A percentile compares a stretch with the other conserved stretches of the same genome.
Conservation (phyloP, 2,797 vertebrate species). For the Clarias platycephalus region DNA sequence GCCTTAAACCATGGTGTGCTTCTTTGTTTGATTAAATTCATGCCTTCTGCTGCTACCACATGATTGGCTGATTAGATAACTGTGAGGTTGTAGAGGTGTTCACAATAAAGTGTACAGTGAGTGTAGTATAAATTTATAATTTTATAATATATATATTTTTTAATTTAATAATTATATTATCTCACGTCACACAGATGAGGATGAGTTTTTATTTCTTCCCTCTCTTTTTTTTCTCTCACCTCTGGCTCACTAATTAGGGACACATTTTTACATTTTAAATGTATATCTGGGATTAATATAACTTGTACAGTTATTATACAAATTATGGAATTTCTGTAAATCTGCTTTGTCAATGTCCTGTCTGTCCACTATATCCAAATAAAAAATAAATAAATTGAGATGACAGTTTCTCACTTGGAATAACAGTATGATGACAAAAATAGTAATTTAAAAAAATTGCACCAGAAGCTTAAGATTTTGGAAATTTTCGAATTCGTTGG, state of each 20-base stretch:
- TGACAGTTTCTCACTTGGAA: neutral
- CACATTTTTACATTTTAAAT: neutral
- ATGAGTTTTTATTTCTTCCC: neutral
- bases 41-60: neutral
- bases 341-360: neutral
- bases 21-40: neutral
- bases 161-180: no score
- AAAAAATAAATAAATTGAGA: neutral
- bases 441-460: neutral
- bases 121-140: neutral
- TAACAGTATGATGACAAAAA: neutral
- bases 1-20: neutral
- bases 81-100: neutral
- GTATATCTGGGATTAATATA: neutral
- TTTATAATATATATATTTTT: no score
- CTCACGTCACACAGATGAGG: neutral
- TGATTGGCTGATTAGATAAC: neutral
- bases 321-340: neutral
- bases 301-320: no score
- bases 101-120: neutral
- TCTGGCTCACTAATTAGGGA: neutral
- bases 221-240: no score
- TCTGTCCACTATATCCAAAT: no score
- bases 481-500: conserved; percentile 38
- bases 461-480: conserved; percentile 2